Percentiles rank a stretch among this genome's conserved stretches.
These are phyloP conservation scores for Candidula unifasciata DNA, from an alignment of 2,888 invertebrate species.

Conservation along the genomic window DNA sequence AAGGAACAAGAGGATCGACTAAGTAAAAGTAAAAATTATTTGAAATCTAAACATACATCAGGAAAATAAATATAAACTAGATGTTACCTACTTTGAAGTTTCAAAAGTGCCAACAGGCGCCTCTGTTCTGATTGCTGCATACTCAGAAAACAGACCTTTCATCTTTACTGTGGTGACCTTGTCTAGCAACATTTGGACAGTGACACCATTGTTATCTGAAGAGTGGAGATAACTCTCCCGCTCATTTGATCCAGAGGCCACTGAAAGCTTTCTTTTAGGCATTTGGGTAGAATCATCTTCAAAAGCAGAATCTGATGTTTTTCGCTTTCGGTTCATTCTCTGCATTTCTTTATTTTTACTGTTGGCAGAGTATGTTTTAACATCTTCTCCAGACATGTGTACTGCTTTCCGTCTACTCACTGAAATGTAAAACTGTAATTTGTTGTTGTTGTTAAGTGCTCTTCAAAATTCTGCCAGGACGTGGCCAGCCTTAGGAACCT, in stretches of 20 bases:
- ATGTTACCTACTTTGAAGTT: slow-evolving; percentile 85
- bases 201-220: slow-evolving; percentile 79
- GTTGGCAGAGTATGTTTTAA: background rate
- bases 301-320: slow-evolving; percentile 17
- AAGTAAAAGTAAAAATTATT: background rate
- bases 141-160: slow-evolving; percentile 90
- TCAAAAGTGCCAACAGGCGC: slow-evolving; percentile 92
- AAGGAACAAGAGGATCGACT: too few relatives aligned
- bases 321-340: slow-evolving; percentile 38
- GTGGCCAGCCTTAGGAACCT: too few relatives aligned
- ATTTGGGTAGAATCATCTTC: slow-evolving; percentile 55
- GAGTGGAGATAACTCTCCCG: slow-evolving; percentile 72
- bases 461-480: too few relatives aligned
- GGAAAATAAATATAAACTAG: background rate
- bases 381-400: slow-evolving; percentile 31
- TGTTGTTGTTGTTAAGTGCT: too few relatives aligned
- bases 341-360: slow-evolving; percentile 47
- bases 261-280: slow-evolving; percentile 69
- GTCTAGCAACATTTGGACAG: slow-evolving; percentile 86
- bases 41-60: background rate
- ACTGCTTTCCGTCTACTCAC: slow-evolving; percentile 28
- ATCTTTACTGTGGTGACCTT: slow-evolving; percentile 87
- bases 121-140: slow-evolving; percentile 89
- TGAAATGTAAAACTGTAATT: too few relatives aligned
- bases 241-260: slow-evolving; percentile 63